Evolutionary conservation across 2,797 vertebrate genomes (phyloP).

Genomic region (Ispidina lecontei): DNA sequence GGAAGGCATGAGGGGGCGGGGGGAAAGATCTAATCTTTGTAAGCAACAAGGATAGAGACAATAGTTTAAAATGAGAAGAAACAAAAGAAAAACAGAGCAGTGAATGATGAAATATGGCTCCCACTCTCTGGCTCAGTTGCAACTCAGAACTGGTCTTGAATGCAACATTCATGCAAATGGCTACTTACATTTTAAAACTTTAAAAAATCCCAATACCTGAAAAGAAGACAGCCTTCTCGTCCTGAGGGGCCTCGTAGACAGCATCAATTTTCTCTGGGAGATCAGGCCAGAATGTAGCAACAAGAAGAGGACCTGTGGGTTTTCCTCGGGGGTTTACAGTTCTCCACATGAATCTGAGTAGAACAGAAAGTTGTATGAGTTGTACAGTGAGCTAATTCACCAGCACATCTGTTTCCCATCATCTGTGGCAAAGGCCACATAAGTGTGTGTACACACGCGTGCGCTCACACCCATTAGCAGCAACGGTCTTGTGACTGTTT

Average conservation of each 20-base stretch:
- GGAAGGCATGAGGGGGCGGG: background rate
- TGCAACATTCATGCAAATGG: background rate
- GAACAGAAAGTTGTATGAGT: slow-evolving; percentile 39
- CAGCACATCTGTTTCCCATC: slow-evolving; percentile 86
- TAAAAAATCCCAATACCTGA: slow-evolving; percentile 80
- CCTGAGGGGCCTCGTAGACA: slow-evolving; percentile 92
- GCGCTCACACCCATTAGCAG: background rate
- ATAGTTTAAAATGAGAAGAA: background rate
- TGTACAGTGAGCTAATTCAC: slow-evolving; percentile 87
- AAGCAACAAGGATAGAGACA: background rate
- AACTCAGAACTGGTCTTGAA: background rate
- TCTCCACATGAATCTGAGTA: slow-evolving; percentile 93
- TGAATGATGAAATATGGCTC: background rate
- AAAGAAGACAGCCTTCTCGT: slow-evolving; percentile 94
- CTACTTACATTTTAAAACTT: background rate
- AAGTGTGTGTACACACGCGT: background rate
- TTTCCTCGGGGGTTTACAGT: slow-evolving; percentile 87
- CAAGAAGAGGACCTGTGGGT: slow-evolving; percentile 90
- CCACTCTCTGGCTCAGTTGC: background rate
- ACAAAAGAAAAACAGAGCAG: background rate
- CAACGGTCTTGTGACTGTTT: slow-evolving; percentile 75
- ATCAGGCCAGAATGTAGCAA: slow-evolving; percentile 95
- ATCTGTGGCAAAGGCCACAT: slow-evolving; percentile 56
- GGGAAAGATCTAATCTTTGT: background rate
- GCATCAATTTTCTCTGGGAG: slow-evolving; percentile 93